A percentile compares a stretch with the other conserved stretches of the same genome.
Evolutionary conservation across 2,888 invertebrate genomes (phyloP).

Genomic region (Petrolisthes cinctipes): DNA sequence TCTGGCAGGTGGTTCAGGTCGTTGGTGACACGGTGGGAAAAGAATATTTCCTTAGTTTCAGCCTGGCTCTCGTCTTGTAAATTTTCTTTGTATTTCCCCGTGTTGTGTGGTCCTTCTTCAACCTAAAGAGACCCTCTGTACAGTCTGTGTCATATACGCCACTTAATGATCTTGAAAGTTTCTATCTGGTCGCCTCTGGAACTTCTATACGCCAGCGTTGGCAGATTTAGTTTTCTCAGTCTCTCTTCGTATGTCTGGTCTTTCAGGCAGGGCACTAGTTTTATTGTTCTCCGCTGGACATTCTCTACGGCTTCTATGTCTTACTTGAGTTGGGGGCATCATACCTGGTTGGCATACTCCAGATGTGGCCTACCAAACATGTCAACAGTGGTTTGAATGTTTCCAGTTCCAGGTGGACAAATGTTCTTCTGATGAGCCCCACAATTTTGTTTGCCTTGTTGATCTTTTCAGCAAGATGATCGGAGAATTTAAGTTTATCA

Average conservation of each 20-base stretch:
- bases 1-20: too few relatives aligned
- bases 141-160: conserved; percentile 18
- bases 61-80: too few relatives aligned
- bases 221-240: conserved; percentile 28
- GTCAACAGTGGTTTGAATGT: conserved; percentile 18
- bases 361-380: conserved; percentile 17
- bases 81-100: too few relatives aligned
- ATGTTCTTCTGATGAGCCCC: conserved; percentile 31
- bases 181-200: conserved; percentile 24
- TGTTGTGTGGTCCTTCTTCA: not conserved
- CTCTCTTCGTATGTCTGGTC: conserved; percentile 21
- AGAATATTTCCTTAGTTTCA: too few relatives aligned
- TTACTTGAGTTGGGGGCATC: conserved; percentile 16
- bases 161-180: conserved; percentile 14
- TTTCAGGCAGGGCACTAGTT: conserved; percentile 21
- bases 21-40: too few relatives aligned
- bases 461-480: conserved; percentile 36
- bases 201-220: conserved; percentile 26
- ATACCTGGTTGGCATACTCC: conserved; percentile 20
- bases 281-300: conserved; percentile 10
- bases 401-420: conserved; percentile 14
- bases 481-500: conserved; percentile 31
- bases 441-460: conserved; percentile 38
- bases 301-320: conserved; percentile 21
- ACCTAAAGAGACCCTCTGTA: not conserved